Base-by-base conservation (phyloP, 2,113 vertebrate genomes). In the Erythrocercus mccallii region DNA sequence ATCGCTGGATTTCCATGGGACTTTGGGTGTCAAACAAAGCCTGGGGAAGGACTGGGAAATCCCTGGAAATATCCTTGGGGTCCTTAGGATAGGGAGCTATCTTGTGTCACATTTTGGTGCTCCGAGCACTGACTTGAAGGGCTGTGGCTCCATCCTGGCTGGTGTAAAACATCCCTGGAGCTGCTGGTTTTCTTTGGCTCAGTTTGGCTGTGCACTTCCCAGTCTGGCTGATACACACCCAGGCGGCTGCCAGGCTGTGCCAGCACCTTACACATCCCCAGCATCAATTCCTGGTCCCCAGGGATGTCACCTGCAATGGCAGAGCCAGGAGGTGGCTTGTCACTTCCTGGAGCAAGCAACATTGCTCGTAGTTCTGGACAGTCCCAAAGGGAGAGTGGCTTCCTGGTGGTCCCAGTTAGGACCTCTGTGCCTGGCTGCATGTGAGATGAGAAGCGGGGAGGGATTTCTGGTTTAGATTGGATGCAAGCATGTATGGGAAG, bases 121-220 rank as follows among this genome's bases (percentile, higher is more conserved):
- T 11, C 23, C 0, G 0, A 17, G 33, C 3, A 0, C 50, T 1
- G 5, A 31, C 20, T 44, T n/a, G 54, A 50, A 61, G 56, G 24
- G 31, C 69, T 51, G 35, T 9, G 31, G 45, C 89, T 91, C 42
- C 50, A 17, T 44, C 68, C 80, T 1, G 8, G 38, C 64, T 38
- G 60, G 5, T 21, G 60, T 53, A 54, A 73, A 93, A 40, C 81
- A 70, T 44, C 60, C 35, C 60, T 20, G 33, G 47, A 74, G 47
- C 27, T 2, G 1, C 42, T 0, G 0, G 73, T 81, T 92, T 92
- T 74, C 84, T 74, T 91, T 92, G 84, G 81, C 56, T 91, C 24
- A 1, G 12, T 57, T 64, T 77, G 88, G 76, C 66, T 22, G 28
- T 0, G 2, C 3, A 0, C 31, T 90, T 86, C 86, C 82, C 2